phyloP scores from a whole-genome alignment of 1,140 invertebrate species.

The Drosophila sp. region DNA sequence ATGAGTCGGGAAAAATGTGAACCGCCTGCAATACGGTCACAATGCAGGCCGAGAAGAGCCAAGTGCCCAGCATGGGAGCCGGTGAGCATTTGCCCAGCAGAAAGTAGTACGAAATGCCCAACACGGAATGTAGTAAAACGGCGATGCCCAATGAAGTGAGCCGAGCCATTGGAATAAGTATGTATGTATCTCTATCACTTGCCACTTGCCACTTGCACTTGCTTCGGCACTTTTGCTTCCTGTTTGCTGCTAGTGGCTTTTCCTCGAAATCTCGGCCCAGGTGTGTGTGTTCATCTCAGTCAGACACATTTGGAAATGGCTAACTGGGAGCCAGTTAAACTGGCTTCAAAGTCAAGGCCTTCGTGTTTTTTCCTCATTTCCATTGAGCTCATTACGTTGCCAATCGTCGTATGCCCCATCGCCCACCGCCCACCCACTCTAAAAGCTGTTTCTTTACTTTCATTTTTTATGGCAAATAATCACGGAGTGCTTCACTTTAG shows the following conservation, averaged over 20 bases:
- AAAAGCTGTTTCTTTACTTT: conserved; percentile 59
- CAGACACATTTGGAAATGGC: conserved; percentile 18
- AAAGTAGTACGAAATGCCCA: conserved; percentile 66
- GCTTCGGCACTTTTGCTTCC: not conserved
- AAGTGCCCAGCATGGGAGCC: conserved; percentile 50
- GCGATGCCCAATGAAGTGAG: conserved; percentile 49
- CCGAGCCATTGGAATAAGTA: conserved; percentile 39
- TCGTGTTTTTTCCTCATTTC: conserved; percentile 59
- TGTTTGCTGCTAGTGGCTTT: not conserved
- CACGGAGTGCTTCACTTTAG: not conserved
- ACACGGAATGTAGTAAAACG: conserved; percentile 54
- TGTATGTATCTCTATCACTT: too few species aligned
- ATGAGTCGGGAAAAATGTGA: conserved; percentile 38
- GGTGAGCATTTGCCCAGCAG: conserved; percentile 37
- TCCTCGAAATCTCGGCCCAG: conserved; percentile 4
- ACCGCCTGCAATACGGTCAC: conserved; percentile 47
- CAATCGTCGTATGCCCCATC: conserved; percentile 27
- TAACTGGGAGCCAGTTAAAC: conserved; percentile 38
- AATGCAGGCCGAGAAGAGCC: conserved; percentile 62
- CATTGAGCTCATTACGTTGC: conserved; percentile 44
- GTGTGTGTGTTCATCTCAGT: conserved; percentile 11
- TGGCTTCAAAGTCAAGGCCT: conserved; percentile 56
- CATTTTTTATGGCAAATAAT: conserved; percentile 44
- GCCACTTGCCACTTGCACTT: not conserved
- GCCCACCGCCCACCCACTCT: not conserved